A percentile compares a stretch with the other conserved stretches of the same genome.
phyloP scores from a whole-genome alignment of 1,140 invertebrate species.

The Tyrophagus putrescentiae region DNA sequence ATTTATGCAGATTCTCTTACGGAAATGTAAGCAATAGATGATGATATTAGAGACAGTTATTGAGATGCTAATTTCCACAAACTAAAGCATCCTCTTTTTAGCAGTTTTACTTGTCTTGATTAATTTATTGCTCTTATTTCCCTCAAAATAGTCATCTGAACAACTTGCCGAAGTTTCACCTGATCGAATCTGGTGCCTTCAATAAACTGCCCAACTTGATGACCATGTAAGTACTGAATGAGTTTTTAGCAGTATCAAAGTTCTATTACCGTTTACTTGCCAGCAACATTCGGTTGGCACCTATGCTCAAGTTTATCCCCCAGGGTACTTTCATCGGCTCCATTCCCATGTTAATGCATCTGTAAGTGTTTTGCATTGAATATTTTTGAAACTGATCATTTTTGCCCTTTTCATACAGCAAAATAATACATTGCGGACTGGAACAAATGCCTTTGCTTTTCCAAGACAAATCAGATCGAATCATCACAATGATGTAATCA shows the following conservation, averaged over 20 bases:
- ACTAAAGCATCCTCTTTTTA: too few relatives aligned
- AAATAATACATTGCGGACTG: constrained; percentile 42
- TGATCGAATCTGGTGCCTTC: constrained; percentile 26
- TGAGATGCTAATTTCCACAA: too few relatives aligned
- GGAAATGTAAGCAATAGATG: neutral
- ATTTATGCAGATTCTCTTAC: constrained; percentile 8
- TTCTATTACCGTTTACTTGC: constrained; percentile 34
- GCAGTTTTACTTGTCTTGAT: too few relatives aligned
- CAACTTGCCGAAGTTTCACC: constrained; percentile 8
- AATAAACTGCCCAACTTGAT: constrained; percentile 24
- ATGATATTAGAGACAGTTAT: constrained; percentile 12
- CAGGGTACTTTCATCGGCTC: constrained; percentile 34
- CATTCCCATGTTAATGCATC: constrained; percentile 37
- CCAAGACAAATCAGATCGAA: constrained; percentile 35
- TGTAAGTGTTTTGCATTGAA: constrained; percentile 33
- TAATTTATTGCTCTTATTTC: neutral
- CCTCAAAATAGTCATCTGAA: constrained; percentile 17
- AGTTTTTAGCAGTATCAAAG: neutral
- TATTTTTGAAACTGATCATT: constrained; percentile 16
- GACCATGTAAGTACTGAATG: constrained; percentile 27
- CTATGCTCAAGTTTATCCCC: constrained; percentile 36
- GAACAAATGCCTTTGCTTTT: constrained; percentile 37
- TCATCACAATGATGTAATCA: constrained; percentile 45
- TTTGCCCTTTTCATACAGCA: constrained; percentile 33
- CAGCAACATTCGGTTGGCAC: constrained; percentile 35